phyloP scores from a whole-genome alignment of 2,888 invertebrate genomes.

The Megastigmus dorsalis region DNA sequence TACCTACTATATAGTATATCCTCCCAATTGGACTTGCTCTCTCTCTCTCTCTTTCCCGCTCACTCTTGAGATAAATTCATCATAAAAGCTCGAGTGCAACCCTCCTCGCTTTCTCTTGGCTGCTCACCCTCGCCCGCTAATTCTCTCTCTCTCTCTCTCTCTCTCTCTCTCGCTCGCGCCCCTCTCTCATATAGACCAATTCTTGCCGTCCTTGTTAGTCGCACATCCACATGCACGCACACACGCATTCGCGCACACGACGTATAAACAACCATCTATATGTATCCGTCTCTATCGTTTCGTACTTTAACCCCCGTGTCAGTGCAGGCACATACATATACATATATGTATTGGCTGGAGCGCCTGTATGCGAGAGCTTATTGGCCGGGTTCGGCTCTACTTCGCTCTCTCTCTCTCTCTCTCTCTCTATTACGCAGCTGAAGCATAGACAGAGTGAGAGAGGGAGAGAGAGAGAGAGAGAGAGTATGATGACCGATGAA shows the following conservation, averaged over 20 bases:
- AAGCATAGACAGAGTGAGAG: background rate
- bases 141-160: conserved; percentile 8
- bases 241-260: no score
- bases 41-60: no score
- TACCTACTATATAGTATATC: no score
- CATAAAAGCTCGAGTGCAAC: conserved; percentile 26
- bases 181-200: no score
- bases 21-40: conserved; percentile 28
- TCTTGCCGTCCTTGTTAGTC: conserved; percentile 32
- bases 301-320: background rate
- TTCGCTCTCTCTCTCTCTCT: no score
- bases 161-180: background rate
- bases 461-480: conserved; percentile 23
- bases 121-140: conserved; percentile 30
- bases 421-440: no score
- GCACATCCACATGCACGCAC: background rate
- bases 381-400: conserved; percentile 1
- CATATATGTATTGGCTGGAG: no score
- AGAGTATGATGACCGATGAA: conserved; percentile 53
- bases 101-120: conserved; percentile 34
- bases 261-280: conserved; percentile 40
- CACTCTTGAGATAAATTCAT: conserved; percentile 45
- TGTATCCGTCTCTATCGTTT: conserved; percentile 28
- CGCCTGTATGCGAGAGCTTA: background rate
- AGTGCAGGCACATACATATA: no score